phyloP scores from a whole-genome alignment of 2,113 vertebrate genomes.

The Pandion haliaetus region DNA sequence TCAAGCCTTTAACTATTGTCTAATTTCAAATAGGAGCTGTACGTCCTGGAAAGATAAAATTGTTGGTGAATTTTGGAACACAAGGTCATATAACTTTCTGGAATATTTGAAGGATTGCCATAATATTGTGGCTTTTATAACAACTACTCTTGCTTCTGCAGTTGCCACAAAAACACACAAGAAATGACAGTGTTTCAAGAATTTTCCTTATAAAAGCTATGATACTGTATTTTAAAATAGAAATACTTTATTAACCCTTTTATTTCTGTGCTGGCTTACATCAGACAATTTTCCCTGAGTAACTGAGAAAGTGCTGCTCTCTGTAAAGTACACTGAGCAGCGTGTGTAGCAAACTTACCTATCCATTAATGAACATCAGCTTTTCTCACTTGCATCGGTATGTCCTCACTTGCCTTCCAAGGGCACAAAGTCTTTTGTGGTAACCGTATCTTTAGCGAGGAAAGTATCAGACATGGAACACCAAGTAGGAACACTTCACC shows the following conservation, averaged over 20 bases:
- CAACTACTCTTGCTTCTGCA: not conserved
- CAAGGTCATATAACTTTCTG: not conserved
- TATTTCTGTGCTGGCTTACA: not conserved
- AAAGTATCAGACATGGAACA: not conserved
- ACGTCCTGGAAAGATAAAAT: not conserved
- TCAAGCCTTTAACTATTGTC: not conserved
- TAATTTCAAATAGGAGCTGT: not conserved
- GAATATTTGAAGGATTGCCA: not conserved
- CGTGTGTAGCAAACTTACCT: fast-evolving
- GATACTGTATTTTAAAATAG: not conserved
- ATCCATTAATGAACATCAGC: not conserved
- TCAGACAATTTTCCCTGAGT: not conserved
- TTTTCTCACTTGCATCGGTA: not conserved
- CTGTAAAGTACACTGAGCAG: not conserved
- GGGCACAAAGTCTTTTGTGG: not conserved
- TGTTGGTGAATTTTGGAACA: not conserved
- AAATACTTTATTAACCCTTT: not conserved
- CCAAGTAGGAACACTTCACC: not conserved
- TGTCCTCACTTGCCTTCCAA: not conserved
- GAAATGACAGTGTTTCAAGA: not conserved
- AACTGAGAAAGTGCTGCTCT: not conserved
- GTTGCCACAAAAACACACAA: not conserved
- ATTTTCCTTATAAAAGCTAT: not conserved
- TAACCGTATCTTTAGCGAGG: not conserved
- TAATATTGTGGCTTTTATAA: not conserved